Evolutionary conservation across 2,113 vertebrate genomes (phyloP), one percentile per base, ranked within the genome.

Genomic region (Crotalus viridis): DNA sequence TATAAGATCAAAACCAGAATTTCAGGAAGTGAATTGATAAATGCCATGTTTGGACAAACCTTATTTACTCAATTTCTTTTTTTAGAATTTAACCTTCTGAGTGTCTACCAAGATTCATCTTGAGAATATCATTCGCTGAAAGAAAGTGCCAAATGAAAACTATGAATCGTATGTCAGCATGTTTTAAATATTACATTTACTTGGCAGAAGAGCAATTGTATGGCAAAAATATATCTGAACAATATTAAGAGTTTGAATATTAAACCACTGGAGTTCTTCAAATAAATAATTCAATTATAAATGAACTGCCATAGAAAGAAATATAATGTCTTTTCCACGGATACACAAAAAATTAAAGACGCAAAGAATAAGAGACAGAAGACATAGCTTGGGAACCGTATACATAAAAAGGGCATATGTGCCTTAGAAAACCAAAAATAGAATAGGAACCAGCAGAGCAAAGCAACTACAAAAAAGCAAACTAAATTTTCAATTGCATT

Each of bases 41-140:
- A 51, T n/a, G 52, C 43, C 64, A 0, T 0, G 2, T 86, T 85
- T 1, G 0, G 26, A 52, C 10, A 19, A 57, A 54, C 12, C 85
- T n/a, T 0, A 0, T 46, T 88, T 54, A 59, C 12, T 43, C 0
- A 39, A 10, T 17, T 89, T 46, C 94, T 55, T 28, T 17, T 33
- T 64, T 88, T 90, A 0, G 0, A 86, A 21, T 52, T 69, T 24
- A 9, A 26, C 10, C 48, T 55, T 56, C 12, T 54, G 87, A 39
- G 48, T 46, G 0, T 55, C 59, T 54, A 22, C n/a, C 19, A 55
- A 55, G 64, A 55, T 81, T 33, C 54, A 33, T 87, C 8, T n/a
- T 56, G 10, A 85, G 33, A 87, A 22, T 7, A 87, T 33, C 0
- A 0, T 55, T 48, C 55, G 57, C 33, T 48, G 24, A 91, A n/a